Conservation (phyloP, 2,113 vertebrate genomes). For the Centropus unirufus region DNA sequence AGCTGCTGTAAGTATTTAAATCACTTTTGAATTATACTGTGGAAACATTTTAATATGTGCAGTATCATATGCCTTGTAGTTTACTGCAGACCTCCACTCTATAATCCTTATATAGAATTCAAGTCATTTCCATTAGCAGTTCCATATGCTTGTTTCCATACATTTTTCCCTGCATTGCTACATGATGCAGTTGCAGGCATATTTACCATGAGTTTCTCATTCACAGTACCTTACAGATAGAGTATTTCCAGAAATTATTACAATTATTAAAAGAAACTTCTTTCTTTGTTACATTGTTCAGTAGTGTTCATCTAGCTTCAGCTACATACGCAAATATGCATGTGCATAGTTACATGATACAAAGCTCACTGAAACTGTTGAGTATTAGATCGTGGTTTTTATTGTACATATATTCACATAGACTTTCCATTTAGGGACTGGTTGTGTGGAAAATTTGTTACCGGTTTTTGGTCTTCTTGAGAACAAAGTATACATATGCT, state of each 20-base stretch:
- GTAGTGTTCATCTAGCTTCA: neutral
- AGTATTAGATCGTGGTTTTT: neutral
- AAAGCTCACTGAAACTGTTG: neutral
- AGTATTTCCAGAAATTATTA: neutral
- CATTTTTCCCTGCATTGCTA: accelerated
- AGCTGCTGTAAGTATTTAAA: conserved; percentile 3
- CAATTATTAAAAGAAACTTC: neutral
- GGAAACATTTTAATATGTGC: neutral
- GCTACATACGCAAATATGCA: neutral
- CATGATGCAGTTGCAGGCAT: neutral
- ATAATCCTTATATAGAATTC: neutral
- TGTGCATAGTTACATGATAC: neutral
- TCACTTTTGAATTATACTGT: neutral
- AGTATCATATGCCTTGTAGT: neutral
- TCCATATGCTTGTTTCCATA: neutral
- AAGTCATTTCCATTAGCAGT: neutral
- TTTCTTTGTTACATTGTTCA: neutral
- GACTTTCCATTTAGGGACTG: neutral
- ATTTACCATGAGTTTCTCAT: neutral
- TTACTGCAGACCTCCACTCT: neutral
- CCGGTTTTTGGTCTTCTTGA: neutral
- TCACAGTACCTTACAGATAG: neutral
- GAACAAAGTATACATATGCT: neutral
- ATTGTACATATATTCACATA: neutral
- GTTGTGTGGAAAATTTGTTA: neutral